These are phyloP conservation scores for Poicephalus meyeri DNA, from an alignment of 2,113 vertebrate genomes.

Conservation along the genomic window DNA sequence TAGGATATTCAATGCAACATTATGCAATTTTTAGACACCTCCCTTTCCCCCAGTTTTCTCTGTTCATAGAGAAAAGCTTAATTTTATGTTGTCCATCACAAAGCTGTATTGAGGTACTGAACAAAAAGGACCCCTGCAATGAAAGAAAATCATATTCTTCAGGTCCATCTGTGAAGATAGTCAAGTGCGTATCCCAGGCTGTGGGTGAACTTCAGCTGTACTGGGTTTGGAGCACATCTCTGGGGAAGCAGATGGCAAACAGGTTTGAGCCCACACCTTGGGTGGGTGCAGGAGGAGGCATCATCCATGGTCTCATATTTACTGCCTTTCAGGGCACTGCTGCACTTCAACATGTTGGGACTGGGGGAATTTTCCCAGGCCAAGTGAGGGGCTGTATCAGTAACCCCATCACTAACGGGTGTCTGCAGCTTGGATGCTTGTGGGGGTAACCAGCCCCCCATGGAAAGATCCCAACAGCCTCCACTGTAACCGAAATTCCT, in stretches of 20 bases:
- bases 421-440: rapidly evolving
- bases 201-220: too few relatives aligned
- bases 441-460: rapidly evolving
- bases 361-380: not conserved
- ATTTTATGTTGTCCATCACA: not conserved
- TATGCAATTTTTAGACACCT: not conserved
- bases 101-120: not conserved
- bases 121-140: not conserved
- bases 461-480: not conserved
- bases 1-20: not conserved
- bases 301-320: rapidly evolving
- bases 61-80: not conserved
- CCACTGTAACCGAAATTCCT: not conserved
- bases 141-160: not conserved
- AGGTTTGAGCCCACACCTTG: not conserved
- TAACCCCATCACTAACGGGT: not conserved
- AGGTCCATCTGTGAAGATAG: not conserved
- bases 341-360: not conserved
- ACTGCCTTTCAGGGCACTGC: not conserved
- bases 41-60: not conserved
- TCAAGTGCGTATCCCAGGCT: not conserved
- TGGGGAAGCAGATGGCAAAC: not conserved
- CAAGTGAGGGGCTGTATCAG: not conserved
- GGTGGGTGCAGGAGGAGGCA: not conserved
- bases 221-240: not conserved